Conservation (phyloP, 2,113 vertebrate genomes). For the Tragelaphus scriptus region DNA sequence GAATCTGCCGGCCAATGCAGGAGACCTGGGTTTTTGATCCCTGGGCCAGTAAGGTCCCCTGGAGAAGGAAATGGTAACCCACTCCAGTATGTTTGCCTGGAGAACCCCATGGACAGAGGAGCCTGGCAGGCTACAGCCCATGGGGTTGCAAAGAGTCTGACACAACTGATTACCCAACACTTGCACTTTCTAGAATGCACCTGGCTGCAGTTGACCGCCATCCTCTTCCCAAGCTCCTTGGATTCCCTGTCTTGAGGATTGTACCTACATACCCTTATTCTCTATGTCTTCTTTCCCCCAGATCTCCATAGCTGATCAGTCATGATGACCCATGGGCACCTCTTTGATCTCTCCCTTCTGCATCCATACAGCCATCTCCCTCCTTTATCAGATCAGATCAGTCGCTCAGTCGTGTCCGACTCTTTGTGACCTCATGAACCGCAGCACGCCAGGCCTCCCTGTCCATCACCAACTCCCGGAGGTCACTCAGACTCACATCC, state of each 20-base stretch:
- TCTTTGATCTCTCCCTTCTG: background rate
- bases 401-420: no score
- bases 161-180: background rate
- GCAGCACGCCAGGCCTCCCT: no score
- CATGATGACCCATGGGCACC: background rate
- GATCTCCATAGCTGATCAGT: background rate
- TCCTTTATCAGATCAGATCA: background rate
- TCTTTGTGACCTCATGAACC: no score
- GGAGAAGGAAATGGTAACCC: background rate
- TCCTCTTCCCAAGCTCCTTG: background rate
- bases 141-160: background rate
- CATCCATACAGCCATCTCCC: background rate
- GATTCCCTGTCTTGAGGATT: background rate
- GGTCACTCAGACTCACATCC: no score
- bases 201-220: rapidly evolving
- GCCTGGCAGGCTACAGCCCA: background rate
- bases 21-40: background rate
- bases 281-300: background rate
- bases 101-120: background rate
- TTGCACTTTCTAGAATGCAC: background rate
- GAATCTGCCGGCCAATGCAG: background rate
- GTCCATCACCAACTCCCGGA: no score
- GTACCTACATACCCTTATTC: background rate
- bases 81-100: background rate
- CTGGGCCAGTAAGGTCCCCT: background rate